Evolutionary conservation across 2,888 invertebrate species (phyloP).

Genomic region (Acleris laterana): DNA sequence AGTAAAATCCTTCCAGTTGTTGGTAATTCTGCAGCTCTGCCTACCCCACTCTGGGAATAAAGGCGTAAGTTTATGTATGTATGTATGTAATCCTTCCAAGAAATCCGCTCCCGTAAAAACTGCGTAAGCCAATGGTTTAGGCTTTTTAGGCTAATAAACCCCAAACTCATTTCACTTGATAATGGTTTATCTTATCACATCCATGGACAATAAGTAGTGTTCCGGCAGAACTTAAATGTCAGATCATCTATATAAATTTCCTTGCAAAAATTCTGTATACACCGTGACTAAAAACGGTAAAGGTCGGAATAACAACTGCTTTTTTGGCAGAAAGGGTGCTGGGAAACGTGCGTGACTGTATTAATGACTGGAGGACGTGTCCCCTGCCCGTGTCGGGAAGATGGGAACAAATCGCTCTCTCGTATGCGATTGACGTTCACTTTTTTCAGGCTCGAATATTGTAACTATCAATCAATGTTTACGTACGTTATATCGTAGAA

Average conservation of each 20-base stretch:
- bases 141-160: too few relatives aligned
- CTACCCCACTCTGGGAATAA: too few relatives aligned
- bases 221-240: background rate
- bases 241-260: background rate
- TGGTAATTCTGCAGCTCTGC: too few relatives aligned
- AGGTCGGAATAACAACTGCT: conserved; percentile 14
- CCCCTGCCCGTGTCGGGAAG: conserved; percentile 42
- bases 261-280: conserved; percentile 11
- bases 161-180: too few relatives aligned
- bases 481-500: background rate
- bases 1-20: too few relatives aligned
- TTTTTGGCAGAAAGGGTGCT: conserved; percentile 44
- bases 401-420: conserved; percentile 64
- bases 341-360: conserved; percentile 57
- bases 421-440: conserved; percentile 62
- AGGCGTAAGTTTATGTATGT: too few relatives aligned
- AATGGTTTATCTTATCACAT: too few relatives aligned
- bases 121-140: too few relatives aligned
- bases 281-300: conserved; percentile 5
- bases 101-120: too few relatives aligned
- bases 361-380: conserved; percentile 65
- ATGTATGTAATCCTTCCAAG: too few relatives aligned
- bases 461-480: conserved; percentile 51
- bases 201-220: background rate
- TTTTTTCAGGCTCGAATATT: conserved; percentile 52